A percentile compares a stretch with the other conserved stretches of the same genome.
Conservation (phyloP, 2,888 invertebrate species). For the Morpho deidamia region DNA sequence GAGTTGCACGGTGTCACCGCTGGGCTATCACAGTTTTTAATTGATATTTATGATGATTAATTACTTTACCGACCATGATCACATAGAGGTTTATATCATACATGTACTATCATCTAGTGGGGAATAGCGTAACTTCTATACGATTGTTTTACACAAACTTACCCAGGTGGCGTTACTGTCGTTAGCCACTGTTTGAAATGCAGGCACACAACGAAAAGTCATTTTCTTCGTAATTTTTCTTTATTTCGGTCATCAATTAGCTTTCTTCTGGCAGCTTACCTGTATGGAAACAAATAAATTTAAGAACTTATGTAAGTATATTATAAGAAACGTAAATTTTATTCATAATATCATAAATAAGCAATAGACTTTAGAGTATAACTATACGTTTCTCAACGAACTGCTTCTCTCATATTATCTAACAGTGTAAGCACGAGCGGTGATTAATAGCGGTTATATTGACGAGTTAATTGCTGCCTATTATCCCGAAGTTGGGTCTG, state of each 20-base stretch:
- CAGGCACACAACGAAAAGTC: constrained; percentile 84
- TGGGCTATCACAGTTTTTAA: no score
- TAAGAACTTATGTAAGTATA: background rate
- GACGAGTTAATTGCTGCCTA: constrained; percentile 48
- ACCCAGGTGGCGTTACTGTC: constrained; percentile 84
- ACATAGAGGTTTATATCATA: background rate
- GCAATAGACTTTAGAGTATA: no score
- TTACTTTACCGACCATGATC: no score
- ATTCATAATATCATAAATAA: no score
- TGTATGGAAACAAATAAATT: constrained; percentile 35
- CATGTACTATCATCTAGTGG: constrained; percentile 38
- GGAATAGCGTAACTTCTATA: constrained; percentile 25
- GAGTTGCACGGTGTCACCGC: no score
- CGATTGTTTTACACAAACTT: constrained; percentile 49
- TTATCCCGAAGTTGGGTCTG: constrained; percentile 29
- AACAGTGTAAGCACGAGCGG: constrained; percentile 25
- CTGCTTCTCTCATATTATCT: constrained; percentile 15
- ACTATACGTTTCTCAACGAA: background rate
- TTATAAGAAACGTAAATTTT: no score
- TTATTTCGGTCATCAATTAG: constrained; percentile 38
- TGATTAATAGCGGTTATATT: constrained; percentile 44
- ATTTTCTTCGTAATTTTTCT: constrained; percentile 60
- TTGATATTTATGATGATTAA: no score
- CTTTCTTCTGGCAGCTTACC: constrained; percentile 81
- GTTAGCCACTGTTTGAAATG: constrained; percentile 81